These are phyloP conservation scores for Holotrichia oblita DNA, from an alignment of 1,140 invertebrate species.

Conservation along the genomic window DNA sequence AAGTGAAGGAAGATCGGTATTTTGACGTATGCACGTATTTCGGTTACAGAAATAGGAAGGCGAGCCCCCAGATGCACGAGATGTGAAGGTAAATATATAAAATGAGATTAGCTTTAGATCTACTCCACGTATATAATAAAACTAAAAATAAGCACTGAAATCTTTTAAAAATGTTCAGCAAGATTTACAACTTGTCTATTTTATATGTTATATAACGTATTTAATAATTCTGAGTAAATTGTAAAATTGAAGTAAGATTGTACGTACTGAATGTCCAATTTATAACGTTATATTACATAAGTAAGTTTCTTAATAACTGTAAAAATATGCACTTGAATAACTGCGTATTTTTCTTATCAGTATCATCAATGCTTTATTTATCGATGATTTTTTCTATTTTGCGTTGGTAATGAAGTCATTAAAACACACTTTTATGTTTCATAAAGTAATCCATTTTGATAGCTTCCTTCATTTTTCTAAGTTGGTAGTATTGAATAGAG, in stretches of 20 bases:
- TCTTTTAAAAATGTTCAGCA: not conserved
- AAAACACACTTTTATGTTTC: no score
- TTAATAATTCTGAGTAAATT: not conserved
- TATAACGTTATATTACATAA: not conserved
- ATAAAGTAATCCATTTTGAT: no score
- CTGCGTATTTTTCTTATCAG: not conserved
- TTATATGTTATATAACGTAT: not conserved
- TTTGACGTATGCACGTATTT: not conserved
- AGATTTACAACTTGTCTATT: not conserved
- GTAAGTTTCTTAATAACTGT: not conserved
- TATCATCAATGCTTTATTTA: no score
- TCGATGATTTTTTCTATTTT: no score
- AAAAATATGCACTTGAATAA: no score
- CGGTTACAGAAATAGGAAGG: not conserved
- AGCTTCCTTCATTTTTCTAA: no score
- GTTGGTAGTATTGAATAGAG: no score
- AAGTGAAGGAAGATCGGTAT: not conserved
- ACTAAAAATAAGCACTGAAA: slow-evolving; percentile 22
- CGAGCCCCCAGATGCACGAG: slow-evolving; percentile 6
- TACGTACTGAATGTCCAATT: not conserved
- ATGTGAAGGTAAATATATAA: not conserved
- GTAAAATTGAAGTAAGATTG: not conserved
- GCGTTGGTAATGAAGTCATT: no score
- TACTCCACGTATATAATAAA: not conserved
- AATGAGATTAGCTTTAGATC: not conserved